Base-by-base conservation (phyloP, 2,888 invertebrate species). In the Cyclophora albipunctata region DNA sequence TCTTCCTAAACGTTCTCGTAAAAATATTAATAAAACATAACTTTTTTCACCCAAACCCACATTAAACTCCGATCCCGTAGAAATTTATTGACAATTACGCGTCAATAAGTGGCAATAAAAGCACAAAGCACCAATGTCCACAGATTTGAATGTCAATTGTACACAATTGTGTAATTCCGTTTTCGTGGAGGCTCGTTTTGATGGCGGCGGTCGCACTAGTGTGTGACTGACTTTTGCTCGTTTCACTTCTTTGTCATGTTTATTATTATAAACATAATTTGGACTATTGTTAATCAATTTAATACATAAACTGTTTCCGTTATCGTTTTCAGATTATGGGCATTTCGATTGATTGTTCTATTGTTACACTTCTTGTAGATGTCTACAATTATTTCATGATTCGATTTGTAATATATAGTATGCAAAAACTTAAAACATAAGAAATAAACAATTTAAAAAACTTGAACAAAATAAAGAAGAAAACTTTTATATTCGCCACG, bases 21-120 rank as follows among this genome's bases (percentile, higher is more conserved):
- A 88, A 86, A 88, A 88, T 88, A 88, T 88, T 88, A 88, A 88
- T 88, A 88, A 88, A 88, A 88, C 83, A 86, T 85, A 86, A 87
- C 85, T 86, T 88, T 87, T 37, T 88, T 85, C 82, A 85, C 87
- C 81, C 84, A 88, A 87, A 87, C 88, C 88, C 88, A 88, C 87
- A 88, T 88, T 87, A 85, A 86, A 81, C 75, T 81, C 77, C 79
- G 77, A 81, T 86, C 88, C 87, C 85, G 82, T 85, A 84, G 84
- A 75, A 86, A 87, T 88, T 87, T 88, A 88, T 88, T 86, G 87
- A 84, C 87, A 88, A 88, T 88, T 88, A 88, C 83, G 81, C 76
- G 75, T 84, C 87, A 88, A 88, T 88, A 84, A 87, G 80, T 75
- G 82, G 83, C 84, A 88, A 88, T 88, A 88, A 88, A 87, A 67